Percentiles rank a stretch among this genome's conserved stretches.
Evolutionary conservation across 53 echinoderm and acorn worm genomes (phyloP).

Genomic region (Paelopatides confundens): DNA sequence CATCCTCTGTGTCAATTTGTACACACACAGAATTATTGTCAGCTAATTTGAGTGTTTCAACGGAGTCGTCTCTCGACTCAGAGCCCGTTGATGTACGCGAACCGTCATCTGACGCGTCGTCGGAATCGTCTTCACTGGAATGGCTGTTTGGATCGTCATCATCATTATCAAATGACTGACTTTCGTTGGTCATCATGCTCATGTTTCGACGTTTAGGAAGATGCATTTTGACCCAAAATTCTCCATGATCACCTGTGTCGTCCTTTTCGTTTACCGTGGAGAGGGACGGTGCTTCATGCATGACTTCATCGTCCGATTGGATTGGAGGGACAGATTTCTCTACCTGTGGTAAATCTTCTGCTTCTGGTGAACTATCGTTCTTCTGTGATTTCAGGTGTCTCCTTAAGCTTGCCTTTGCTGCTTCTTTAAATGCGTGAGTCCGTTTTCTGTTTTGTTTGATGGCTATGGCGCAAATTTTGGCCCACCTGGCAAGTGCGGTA

Average conservation of each 20-base stretch:
- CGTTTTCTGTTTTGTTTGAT: constrained; percentile 45
- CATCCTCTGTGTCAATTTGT: background rate
- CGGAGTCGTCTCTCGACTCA: constrained; percentile 18
- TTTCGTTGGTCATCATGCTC: constrained; percentile 22
- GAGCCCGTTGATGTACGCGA: background rate
- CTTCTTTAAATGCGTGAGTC: constrained; percentile 25
- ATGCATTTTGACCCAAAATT: constrained; percentile 49
- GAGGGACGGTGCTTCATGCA: constrained; percentile 10
- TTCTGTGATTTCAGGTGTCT: constrained; percentile 29
- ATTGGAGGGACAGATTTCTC: background rate
- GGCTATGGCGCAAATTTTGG: constrained; percentile 54
- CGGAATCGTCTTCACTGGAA: background rate
- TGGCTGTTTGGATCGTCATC: constrained; percentile 21
- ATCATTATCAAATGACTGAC: constrained; percentile 39
- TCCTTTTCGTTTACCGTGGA: constrained; percentile 51
- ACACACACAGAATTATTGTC: constrained; percentile 9
- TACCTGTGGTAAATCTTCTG: background rate
- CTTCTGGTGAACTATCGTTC: background rate
- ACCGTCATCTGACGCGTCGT: background rate
- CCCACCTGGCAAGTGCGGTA: constrained; percentile 49
- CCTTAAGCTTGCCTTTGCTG: constrained; percentile 25
- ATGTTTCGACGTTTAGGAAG: constrained; percentile 13
- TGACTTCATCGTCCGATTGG: background rate
- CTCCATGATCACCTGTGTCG: background rate
- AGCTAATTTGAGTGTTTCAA: constrained; percentile 21